These are phyloP conservation scores for Odontocerum albicorne DNA, from an alignment of 2,888 invertebrate genomes.

Conservation along the genomic window DNA sequence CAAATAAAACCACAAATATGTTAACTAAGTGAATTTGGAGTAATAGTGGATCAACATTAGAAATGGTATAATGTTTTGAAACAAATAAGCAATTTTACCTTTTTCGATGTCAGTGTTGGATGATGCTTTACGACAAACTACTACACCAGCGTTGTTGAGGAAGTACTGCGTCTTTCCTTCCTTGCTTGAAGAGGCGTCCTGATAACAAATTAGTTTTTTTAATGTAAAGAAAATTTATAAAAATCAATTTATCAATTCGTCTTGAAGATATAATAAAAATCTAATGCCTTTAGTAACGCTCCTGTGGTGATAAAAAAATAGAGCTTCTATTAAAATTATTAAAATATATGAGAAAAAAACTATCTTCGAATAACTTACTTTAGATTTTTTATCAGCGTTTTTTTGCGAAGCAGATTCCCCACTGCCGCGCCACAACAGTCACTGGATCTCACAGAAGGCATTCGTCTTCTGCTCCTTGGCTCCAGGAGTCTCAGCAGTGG, in stretches of 20 bases:
- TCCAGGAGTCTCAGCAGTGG: slow-evolving; percentile 50
- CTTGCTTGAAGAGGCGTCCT: slow-evolving; percentile 45
- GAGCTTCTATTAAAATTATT: not conserved
- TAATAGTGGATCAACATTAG: too few species aligned
- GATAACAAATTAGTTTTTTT: slow-evolving; percentile 7
- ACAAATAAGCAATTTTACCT: slow-evolving; percentile 23
- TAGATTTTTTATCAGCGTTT: slow-evolving; percentile 43
- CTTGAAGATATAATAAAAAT: too few species aligned
- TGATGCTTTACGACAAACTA: slow-evolving; percentile 50
- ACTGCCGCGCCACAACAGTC: slow-evolving; percentile 62
- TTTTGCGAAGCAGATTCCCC: slow-evolving; percentile 44
- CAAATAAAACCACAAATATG: too few species aligned
- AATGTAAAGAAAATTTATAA: too few species aligned
- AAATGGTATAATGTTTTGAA: too few species aligned
- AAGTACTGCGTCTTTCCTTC: slow-evolving; percentile 55
- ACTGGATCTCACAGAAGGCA: slow-evolving; percentile 62
- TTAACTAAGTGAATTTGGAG: too few species aligned
- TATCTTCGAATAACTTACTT: slow-evolving; percentile 19
- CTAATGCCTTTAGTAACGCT: too few species aligned
- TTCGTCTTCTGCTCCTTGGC: slow-evolving; percentile 54
- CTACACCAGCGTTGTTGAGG: slow-evolving; percentile 57
- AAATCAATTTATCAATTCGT: too few species aligned
- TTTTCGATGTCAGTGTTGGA: slow-evolving; percentile 35
- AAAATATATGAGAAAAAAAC: not conserved
- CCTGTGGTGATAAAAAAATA: not conserved